phyloP scores from a whole-genome alignment of 2,888 invertebrate species.

The Eupithecia vulgata region DNA sequence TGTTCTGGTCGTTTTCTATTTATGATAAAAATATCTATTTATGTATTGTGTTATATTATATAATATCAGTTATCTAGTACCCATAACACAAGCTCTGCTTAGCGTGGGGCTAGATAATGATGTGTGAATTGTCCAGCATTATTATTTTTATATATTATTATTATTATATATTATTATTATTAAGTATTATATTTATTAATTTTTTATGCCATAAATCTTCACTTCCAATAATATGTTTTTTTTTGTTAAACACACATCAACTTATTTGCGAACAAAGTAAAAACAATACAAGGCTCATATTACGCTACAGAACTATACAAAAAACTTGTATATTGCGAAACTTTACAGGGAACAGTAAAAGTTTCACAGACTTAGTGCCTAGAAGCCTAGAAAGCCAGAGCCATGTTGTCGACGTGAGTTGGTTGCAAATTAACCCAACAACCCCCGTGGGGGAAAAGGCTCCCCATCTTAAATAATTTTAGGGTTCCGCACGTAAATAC shows the following conservation, averaged over 20 bases:
- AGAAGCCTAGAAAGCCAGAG: conserved; percentile 47
- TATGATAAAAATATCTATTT: no score
- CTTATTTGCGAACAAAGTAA: background rate
- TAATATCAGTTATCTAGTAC: no score
- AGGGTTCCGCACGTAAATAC: conserved; percentile 39
- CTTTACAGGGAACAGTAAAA: conserved; percentile 44
- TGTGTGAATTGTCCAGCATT: no score
- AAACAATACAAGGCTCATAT: background rate
- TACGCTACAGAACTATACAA: background rate
- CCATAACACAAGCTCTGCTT: no score
- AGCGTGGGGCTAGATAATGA: no score
- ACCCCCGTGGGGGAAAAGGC: conserved; percentile 30
- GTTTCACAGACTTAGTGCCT: conserved; percentile 38
- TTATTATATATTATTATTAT: no score
- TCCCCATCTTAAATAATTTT: conserved; percentile 47
- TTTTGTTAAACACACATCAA: background rate
- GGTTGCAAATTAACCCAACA: conserved; percentile 45
- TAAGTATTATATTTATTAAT: no score
- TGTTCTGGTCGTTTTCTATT: no score
- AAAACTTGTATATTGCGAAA: conserved; percentile 40
- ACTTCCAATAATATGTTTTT: background rate
- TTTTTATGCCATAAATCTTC: no score
- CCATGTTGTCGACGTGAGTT: conserved; percentile 52
- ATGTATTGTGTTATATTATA: no score
- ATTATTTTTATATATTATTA: no score